Evolutionary conservation across 2,888 invertebrate species (phyloP).

Genomic region (Coleophora deauratella): DNA sequence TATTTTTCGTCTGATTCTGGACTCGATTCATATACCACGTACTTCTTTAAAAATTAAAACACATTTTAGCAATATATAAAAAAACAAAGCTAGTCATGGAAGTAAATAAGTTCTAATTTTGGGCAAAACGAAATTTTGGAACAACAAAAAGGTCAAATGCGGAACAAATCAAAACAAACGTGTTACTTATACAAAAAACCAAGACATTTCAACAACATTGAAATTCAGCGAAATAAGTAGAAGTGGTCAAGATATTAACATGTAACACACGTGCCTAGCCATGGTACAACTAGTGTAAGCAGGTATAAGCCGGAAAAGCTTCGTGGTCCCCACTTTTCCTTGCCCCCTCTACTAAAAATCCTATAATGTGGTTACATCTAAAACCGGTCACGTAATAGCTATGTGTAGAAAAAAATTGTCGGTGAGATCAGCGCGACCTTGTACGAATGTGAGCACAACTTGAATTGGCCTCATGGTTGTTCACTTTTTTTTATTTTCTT

Average conservation of each 20-base stretch:
- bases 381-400: slow-evolving; percentile 41
- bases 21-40: no score
- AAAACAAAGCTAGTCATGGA: no score
- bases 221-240: slow-evolving; percentile 21
- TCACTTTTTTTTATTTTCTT: slow-evolving; percentile 37
- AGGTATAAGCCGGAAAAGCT: slow-evolving; percentile 28
- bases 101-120: no score
- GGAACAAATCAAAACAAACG: no score
- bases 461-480: slow-evolving; percentile 44
- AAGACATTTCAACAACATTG: slow-evolving; percentile 41
- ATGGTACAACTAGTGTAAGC: slow-evolving; percentile 38
- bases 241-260: no score
- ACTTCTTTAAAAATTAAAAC: no score
- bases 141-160: no score
- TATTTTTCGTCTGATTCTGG: no score
- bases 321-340: slow-evolving; percentile 21
- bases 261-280: slow-evolving; percentile 37
- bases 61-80: no score
- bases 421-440: slow-evolving; percentile 68
- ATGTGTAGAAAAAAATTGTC: slow-evolving; percentile 47
- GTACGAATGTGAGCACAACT: slow-evolving; percentile 32
- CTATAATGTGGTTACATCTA: slow-evolving; percentile 26
- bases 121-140: no score
- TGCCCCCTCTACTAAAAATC: slow-evolving; percentile 15
- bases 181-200: slow-evolving; percentile 29